A percentile compares a stretch with the other conserved stretches of the same genome.
phyloP scores from a whole-genome alignment of 2,797 vertebrate species.

The Pseudochromis fuscus region DNA sequence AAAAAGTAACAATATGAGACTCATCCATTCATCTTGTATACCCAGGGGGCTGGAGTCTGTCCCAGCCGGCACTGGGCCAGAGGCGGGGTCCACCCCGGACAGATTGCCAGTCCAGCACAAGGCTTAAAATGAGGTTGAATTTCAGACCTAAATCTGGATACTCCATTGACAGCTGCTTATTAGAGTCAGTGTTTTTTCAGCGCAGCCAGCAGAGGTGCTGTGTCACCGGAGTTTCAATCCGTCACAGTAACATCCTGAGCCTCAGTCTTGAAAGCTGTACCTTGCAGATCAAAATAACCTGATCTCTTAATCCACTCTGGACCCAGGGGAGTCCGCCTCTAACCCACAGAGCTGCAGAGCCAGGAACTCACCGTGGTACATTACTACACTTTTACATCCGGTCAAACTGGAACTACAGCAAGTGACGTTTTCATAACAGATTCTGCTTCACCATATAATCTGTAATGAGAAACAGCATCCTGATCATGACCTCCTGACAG shows the following conservation, averaged over 20 bases:
- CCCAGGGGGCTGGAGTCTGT: no score
- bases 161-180: no score
- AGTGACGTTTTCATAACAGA: not conserved
- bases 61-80: no score
- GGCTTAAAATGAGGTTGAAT: no score
- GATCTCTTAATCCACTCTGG: constrained; percentile 55
- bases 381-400: not conserved
- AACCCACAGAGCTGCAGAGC: not conserved
- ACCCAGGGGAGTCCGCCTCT: not conserved
- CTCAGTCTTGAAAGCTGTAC: constrained; percentile 4
- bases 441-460: no score
- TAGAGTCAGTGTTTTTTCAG: not conserved
- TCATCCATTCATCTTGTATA: no score
- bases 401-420: not conserved
- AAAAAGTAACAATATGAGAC: no score
- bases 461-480: no score
- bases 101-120: no score
- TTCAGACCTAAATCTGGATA: no score
- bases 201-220: not conserved
- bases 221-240: constrained; percentile 5
- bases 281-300: constrained; percentile 51
- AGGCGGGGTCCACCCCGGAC: no score
- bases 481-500: no score
- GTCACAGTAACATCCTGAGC: not conserved
- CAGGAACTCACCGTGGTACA: not conserved